Evolutionary conservation across 2,888 invertebrate genomes (phyloP).

Genomic region (Parnassius orleans): DNA sequence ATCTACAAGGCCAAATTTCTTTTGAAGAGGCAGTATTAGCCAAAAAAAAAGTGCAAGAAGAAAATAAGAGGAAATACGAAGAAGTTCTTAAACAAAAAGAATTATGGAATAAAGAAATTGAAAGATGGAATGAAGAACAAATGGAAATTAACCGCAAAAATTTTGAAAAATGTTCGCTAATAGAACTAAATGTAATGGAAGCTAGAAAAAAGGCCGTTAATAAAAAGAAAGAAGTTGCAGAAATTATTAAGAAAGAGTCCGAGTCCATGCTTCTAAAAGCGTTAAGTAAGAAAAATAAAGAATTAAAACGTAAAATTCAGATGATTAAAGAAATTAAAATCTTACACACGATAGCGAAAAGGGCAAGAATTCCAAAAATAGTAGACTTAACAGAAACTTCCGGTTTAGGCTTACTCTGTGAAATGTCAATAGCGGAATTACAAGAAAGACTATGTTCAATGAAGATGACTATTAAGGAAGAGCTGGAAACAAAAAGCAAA

Average conservation of each 20-base stretch:
- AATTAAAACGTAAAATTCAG: constrained; percentile 69
- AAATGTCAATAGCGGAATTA: constrained; percentile 84
- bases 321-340: constrained; percentile 78
- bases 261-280: constrained; percentile 55
- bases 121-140: constrained; percentile 72
- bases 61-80: constrained; percentile 74
- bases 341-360: constrained; percentile 70
- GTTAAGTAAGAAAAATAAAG: constrained; percentile 70
- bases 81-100: constrained; percentile 74
- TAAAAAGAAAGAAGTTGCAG: constrained; percentile 59
- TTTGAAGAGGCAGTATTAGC: constrained; percentile 82
- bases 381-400: constrained; percentile 82
- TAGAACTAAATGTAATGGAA: constrained; percentile 54
- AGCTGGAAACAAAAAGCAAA: constrained; percentile 71
- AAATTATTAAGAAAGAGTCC: constrained; percentile 55
- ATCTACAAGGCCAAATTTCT: constrained; percentile 79
- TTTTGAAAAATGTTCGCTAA: constrained; percentile 63
- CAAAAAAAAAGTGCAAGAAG: constrained; percentile 68
- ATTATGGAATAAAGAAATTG: constrained; percentile 70
- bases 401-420: constrained; percentile 81
- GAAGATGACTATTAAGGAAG: constrained; percentile 75
- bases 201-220: constrained; percentile 47
- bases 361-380: constrained; percentile 73
- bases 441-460: constrained; percentile 76
- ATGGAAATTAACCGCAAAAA: constrained; percentile 69